Evolutionary conservation across 92 coral and sea anemone genomes (phyloP).

Genomic region (Porites cylindrica): DNA sequence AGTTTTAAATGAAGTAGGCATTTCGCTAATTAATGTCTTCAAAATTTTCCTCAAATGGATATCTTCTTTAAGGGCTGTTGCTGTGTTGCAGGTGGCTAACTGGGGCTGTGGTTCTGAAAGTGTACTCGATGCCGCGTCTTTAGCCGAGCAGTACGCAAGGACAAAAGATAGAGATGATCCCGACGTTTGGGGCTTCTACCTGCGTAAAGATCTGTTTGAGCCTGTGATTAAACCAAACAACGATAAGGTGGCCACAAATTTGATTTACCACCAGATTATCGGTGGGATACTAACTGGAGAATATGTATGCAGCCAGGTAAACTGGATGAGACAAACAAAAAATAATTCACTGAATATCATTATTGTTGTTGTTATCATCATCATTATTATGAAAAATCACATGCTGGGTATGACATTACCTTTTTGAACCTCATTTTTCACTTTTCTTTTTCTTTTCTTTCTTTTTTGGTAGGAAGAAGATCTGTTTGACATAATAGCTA

Average conservation of each 20-base stretch:
- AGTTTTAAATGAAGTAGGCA: no score
- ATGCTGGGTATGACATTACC: no score
- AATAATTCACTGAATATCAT: no score
- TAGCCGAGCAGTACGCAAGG: slow-evolving; percentile 88
- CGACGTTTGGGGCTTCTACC: slow-evolving; percentile 71
- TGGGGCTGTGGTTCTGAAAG: slow-evolving; percentile 91
- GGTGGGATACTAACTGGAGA: slow-evolving; percentile 87
- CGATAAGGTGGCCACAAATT: slow-evolving; percentile 80
- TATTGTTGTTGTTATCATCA: no score
- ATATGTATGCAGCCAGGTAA: slow-evolving; percentile 73
- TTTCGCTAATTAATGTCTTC: no score
- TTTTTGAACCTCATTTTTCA: no score
- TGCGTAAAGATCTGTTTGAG: slow-evolving; percentile 86
- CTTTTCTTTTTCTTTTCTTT: neutral
- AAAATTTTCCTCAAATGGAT: no score
- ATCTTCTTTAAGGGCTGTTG: neutral
- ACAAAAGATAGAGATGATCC: slow-evolving; percentile 62
- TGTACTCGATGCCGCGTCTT: slow-evolving; percentile 83
- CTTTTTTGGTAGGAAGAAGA: slow-evolving; percentile 64
- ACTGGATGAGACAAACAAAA: neutral
- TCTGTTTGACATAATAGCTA: slow-evolving; percentile 75
- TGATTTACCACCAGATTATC: slow-evolving; percentile 82
- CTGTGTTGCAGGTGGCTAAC: slow-evolving; percentile 70
- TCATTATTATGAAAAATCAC: no score
- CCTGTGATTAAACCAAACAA: slow-evolving; percentile 70